Evolutionary conservation across 2,113 vertebrate genomes (phyloP).

Genomic region (Platichthys flesus): DNA sequence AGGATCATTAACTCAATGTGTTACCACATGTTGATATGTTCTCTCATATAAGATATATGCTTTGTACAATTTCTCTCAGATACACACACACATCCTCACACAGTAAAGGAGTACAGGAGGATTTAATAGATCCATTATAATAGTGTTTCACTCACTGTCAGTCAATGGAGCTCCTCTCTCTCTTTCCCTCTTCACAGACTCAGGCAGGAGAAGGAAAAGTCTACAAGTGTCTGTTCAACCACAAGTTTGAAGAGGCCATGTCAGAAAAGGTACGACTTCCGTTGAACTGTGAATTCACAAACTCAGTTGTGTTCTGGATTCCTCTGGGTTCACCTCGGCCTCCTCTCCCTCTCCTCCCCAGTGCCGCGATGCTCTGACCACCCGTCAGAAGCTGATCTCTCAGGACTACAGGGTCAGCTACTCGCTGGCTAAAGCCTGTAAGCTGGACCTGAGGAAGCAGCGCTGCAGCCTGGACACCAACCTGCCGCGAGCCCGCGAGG

Average conservation of each 20-base stretch:
- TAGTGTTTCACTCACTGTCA: too few species aligned
- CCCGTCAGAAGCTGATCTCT: conserved; percentile 95
- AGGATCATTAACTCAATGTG: neutral
- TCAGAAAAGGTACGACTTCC: conserved; percentile 80
- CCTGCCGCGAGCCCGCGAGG: conserved; percentile 92
- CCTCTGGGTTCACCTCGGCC: too few species aligned
- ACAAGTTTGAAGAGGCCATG: conserved; percentile 99
- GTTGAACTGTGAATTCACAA: too few species aligned
- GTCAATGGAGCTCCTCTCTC: neutral
- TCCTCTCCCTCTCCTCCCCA: conserved; percentile 50
- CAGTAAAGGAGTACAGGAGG: too few species aligned
- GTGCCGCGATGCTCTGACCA: conserved; percentile 94
- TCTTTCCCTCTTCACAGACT: conserved; percentile 75
- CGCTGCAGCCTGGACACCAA: conserved; percentile 94
- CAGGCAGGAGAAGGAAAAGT: conserved; percentile 95
- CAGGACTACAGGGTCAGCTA: conserved; percentile 98
- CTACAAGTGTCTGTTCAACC: conserved; percentile 98
- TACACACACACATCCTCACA: too few species aligned
- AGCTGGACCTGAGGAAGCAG: conserved; percentile 93
- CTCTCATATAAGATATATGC: too few species aligned
- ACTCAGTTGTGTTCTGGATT: neutral
- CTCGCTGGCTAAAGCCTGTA: conserved; percentile 95
- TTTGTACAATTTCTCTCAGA: too few species aligned
- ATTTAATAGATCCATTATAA: too few species aligned
- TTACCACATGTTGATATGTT: too few species aligned